Evolutionary conservation across 2,113 vertebrate genomes (phyloP).

Genomic region (Microcebus ravelobensis): DNA sequence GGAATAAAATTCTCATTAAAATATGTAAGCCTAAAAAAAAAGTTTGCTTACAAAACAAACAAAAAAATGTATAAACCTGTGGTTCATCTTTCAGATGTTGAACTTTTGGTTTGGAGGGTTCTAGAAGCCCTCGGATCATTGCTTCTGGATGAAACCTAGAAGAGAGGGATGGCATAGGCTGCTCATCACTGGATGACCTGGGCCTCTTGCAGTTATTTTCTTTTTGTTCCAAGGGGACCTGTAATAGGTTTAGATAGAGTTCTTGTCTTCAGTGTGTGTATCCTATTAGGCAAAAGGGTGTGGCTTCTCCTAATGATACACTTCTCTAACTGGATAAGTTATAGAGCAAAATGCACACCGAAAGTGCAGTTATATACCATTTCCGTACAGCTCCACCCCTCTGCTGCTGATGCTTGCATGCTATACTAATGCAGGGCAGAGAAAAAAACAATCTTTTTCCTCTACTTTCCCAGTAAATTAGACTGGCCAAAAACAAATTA

Average conservation of each 20-base stretch:
- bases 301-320: neutral
- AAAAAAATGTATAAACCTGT: neutral
- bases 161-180: neutral
- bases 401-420: neutral
- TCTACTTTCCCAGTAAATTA: neutral
- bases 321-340: constrained; percentile 30
- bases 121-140: neutral
- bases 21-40: neutral
- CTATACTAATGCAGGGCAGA: neutral
- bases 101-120: neutral
- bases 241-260: neutral
- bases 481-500: neutral
- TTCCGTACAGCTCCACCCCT: constrained; percentile 23
- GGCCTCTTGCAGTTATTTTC: neutral
- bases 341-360: neutral
- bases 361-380: neutral
- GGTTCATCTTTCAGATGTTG: neutral
- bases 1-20: neutral
- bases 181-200: neutral
- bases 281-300: constrained; percentile 7
- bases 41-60: no score
- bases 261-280: neutral
- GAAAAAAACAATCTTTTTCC: no score
- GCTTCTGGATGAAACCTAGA: neutral
- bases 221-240: neutral